Base-by-base conservation (phyloP, 1,140 invertebrate species). In the Drosophila rhopaloa region DNA sequence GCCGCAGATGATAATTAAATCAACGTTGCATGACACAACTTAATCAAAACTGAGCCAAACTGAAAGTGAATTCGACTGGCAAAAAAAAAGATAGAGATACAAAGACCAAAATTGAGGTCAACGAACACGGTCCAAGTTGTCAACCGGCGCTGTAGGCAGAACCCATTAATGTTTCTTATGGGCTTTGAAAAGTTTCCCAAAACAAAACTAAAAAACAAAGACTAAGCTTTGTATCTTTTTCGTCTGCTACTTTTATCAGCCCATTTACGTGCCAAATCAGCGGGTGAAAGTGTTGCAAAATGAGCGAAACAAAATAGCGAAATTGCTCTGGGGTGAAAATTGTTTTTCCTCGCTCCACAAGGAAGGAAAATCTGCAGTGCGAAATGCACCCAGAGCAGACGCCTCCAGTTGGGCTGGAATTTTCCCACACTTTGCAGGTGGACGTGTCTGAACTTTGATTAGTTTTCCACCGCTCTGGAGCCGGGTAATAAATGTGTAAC, bases 201-300 rank as follows among this genome's bases (percentile, higher is more conserved):
- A 57, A 66, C n/a, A 27, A 41, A 74, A 65, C 58, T 61, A 38
- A 59, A 48, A 60, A 62, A 59, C 43, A 79, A 79, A 72, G 55
- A 44, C 46, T 38, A 46, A 41, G 37, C 46, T 44, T 44, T 86
- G 61, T 75, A 54, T 63, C 57, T 79, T 61, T 61, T 50, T 38
- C n/a, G 40, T 47, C 29, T 16, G 50, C 41, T 47, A 46, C 41
- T 78, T 71, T 88, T 88, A 88, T 89, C 83, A 83, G 83, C 53
- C 60, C 80, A 73, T 88, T 88, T 88, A 83, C 73, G 76, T 83
- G 83, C 84, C 84, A 88, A 88, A 88, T 88, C 84, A 70, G 53
- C 76, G 88, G 84, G 83, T 89, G 83, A 88, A 88, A 88, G 83
- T 88, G 84, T 88, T 88, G 84, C 83, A 80, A 88, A 86, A 82